These are phyloP conservation scores for Heliconius ismenius DNA, from an alignment of 2,888 invertebrate genomes.

Conservation along the genomic window DNA sequence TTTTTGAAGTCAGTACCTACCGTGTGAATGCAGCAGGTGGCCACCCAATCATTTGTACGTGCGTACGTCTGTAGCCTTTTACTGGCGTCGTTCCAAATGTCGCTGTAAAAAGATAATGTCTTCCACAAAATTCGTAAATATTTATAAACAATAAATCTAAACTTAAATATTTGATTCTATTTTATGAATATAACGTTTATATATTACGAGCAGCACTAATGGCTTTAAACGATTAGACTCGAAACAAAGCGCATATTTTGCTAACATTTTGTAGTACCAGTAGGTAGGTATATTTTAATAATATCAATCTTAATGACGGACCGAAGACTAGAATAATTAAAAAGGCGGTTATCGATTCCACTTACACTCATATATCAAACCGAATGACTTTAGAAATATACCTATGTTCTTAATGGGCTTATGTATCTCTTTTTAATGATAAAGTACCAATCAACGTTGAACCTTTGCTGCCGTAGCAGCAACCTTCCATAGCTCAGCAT, in stretches of 20 bases:
- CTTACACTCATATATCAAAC: constrained; percentile 60
- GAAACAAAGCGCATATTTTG: constrained; percentile 20
- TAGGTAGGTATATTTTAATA: constrained; percentile 14
- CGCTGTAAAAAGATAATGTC: constrained; percentile 40
- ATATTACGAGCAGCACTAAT: constrained; percentile 13
- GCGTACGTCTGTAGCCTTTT: constrained; percentile 32
- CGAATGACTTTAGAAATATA: constrained; percentile 57
- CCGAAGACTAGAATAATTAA: constrained; percentile 35
- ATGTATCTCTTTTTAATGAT: constrained; percentile 59
- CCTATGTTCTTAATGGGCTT: constrained; percentile 58
- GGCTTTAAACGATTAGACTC: constrained; percentile 14
- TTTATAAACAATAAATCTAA: constrained; percentile 21
- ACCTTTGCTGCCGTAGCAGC: constrained; percentile 46
- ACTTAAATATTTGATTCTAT: constrained; percentile 8
- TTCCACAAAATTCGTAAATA: constrained; percentile 32
- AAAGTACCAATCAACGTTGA: constrained; percentile 49
- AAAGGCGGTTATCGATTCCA: constrained; percentile 51
- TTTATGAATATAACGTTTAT: constrained; percentile 8
- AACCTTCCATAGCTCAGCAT: constrained; percentile 48
- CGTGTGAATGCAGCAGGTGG: constrained; percentile 17
- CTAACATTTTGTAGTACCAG: constrained; percentile 21
- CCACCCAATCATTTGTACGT: constrained; percentile 14
- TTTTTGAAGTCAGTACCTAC: constrained; percentile 40
- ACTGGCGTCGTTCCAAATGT: constrained; percentile 47
- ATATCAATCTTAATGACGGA: constrained; percentile 29